Percentiles rank a stretch among this genome's conserved stretches.
These are phyloP conservation scores for Anastatus disparis DNA, from an alignment of 1,140 invertebrate species.

Conservation along the genomic window DNA sequence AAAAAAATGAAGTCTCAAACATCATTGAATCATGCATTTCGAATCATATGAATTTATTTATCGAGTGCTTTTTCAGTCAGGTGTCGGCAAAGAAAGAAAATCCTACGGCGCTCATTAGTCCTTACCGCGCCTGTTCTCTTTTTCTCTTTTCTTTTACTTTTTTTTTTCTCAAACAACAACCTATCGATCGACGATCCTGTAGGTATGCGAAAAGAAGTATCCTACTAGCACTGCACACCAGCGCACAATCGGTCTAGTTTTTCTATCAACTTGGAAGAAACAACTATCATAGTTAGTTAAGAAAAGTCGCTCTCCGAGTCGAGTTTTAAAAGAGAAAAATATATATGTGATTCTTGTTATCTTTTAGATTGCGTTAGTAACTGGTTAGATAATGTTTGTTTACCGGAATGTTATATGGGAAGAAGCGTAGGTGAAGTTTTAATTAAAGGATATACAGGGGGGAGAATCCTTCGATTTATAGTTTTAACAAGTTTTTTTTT, in stretches of 20 bases:
- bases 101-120: conserved; percentile 20
- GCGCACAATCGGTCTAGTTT: not conserved
- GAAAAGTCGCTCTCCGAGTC: not conserved
- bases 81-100: no score
- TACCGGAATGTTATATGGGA: no score
- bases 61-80: not conserved
- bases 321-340: not conserved
- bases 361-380: not conserved
- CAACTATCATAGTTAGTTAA: not conserved
- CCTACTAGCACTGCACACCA: not conserved
- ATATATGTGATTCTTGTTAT: not conserved
- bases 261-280: not conserved
- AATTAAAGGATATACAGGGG: no score
- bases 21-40: not conserved
- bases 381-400: conserved; percentile 13
- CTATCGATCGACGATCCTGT: no score
- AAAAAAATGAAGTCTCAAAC: no score
- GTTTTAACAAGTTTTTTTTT: not conserved
- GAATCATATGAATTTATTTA: conserved; percentile 27
- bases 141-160: no score
- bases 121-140: not conserved
- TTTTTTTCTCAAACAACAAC: no score
- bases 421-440: not conserved
- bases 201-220: no score
- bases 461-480: not conserved